phyloP scores from a whole-genome alignment of 2,888 invertebrate genomes.

The Panorpa germanica region DNA sequence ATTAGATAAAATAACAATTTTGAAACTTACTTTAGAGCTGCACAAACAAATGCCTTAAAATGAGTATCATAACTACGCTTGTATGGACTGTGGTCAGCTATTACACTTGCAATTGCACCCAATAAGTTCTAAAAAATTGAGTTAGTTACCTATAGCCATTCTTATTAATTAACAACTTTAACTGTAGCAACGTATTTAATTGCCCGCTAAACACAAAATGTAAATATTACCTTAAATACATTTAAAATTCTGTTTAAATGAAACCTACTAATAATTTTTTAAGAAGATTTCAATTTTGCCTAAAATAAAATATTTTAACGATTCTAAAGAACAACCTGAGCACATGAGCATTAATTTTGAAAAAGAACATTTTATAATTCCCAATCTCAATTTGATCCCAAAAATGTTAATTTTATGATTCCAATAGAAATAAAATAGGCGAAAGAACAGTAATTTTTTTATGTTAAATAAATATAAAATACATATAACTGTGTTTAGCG shows the following conservation, averaged over 20 bases:
- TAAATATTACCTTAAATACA: too few species aligned
- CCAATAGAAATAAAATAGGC: too few species aligned
- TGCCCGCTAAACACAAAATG: too few species aligned
- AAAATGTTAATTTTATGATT: neutral
- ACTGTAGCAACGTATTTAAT: neutral
- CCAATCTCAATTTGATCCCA: constrained; percentile 1
- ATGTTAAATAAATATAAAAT: too few species aligned
- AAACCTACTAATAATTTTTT: too few species aligned
- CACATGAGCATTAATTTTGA: constrained; percentile 20
- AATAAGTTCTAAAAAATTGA: constrained; percentile 48
- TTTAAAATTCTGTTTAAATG: neutral
- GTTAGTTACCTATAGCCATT: constrained; percentile 6
- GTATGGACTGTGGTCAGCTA: constrained; percentile 77
- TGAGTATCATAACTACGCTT: constrained; percentile 92
- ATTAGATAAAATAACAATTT: constrained; percentile 1
- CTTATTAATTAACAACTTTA: constrained; percentile 1
- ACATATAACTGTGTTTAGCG: too few species aligned
- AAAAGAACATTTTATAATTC: constrained; percentile 11
- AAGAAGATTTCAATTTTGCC: too few species aligned
- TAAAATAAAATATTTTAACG: too few species aligned
- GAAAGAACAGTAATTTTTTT: neutral
- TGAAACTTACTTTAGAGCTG: constrained; percentile 72
- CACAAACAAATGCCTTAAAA: constrained; percentile 95
- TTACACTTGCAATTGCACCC: constrained; percentile 80
- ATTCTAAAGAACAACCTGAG: too few species aligned